Percentiles rank a stretch among this genome's conserved stretches.
These are phyloP conservation scores for Molossus molossus DNA, from an alignment of 2,797 vertebrate species.

Conservation along the genomic window DNA sequence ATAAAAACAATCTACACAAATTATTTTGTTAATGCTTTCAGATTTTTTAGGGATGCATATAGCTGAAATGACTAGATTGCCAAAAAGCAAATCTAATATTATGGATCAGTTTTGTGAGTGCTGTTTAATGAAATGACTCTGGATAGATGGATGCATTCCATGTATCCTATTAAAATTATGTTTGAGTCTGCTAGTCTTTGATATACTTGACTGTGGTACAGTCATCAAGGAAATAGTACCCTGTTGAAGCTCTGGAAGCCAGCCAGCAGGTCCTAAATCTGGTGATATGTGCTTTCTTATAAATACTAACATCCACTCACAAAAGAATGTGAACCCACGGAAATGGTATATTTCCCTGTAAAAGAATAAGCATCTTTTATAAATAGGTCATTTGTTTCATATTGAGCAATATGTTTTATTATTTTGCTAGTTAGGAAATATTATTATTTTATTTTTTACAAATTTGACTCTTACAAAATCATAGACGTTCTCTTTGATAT, in stretches of 20 bases:
- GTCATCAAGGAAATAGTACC: constrained; percentile 51
- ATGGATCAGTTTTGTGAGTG: constrained; percentile 60
- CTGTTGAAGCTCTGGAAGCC: neutral
- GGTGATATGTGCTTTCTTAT: neutral
- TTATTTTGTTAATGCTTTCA: constrained; percentile 25
- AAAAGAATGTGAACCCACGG: neutral
- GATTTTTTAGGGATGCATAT: neutral
- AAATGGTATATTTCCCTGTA: neutral
- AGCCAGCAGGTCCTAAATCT: neutral
- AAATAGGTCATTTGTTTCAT: neutral
- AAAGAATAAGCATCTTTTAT: neutral
- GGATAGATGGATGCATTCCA: constrained; percentile 4
- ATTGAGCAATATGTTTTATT: neutral
- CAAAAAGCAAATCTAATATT: constrained; percentile 72
- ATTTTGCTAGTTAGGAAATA: neutral
- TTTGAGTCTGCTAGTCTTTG: constrained; percentile 30
- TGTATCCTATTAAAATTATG: constrained; percentile 70
- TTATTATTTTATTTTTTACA: neutral
- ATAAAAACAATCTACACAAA: constrained; percentile 30
- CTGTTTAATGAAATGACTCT: constrained; percentile 71
- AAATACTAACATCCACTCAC: neutral
- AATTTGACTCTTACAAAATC: neutral
- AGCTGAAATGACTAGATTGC: constrained; percentile 41
- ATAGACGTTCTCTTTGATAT: neutral
- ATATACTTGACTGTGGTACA: constrained; percentile 26